phyloP scores from a whole-genome alignment of 2,797 vertebrate genomes.

The Gambusia yucatana region DNA sequence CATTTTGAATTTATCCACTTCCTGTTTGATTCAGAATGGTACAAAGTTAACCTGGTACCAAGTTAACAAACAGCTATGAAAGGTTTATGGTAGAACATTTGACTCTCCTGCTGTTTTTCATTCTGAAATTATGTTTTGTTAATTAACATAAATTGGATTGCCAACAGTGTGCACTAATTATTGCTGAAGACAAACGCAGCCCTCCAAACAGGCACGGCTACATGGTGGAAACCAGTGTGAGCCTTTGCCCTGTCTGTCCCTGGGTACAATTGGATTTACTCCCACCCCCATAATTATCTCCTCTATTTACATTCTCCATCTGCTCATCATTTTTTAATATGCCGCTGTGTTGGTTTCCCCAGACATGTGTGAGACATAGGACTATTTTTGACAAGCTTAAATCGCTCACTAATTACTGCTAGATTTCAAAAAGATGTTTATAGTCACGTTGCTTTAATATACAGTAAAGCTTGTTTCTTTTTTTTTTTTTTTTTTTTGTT shows the following conservation, averaged over 20 bases:
- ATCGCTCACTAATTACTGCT: constrained; percentile 25
- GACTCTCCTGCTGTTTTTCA: background rate
- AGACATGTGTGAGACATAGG: constrained; percentile 44
- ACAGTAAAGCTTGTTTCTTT: constrained; percentile 9
- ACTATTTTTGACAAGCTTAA: constrained; percentile 36
- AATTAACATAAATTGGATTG: background rate
- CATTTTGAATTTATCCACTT: background rate
- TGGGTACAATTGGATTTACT: constrained; percentile 62
- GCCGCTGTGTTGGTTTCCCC: constrained; percentile 42
- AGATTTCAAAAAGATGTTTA: constrained; percentile 29
- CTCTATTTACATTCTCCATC: constrained; percentile 56
- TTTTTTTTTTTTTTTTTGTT: background rate
- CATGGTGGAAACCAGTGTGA: constrained; percentile 14
- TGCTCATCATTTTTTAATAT: constrained; percentile 50
- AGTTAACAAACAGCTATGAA: background rate
- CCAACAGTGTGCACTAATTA: constrained; percentile 1
- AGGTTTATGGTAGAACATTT: background rate
- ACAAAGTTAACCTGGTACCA: background rate
- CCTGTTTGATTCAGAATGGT: background rate
- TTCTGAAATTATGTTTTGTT: background rate
- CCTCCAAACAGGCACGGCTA: background rate
- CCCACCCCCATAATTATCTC: constrained; percentile 67
- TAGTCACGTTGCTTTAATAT: constrained; percentile 43
- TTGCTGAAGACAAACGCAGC: background rate
- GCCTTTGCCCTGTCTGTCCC: constrained; percentile 25